Evolutionary conservation across 2,113 vertebrate genomes (phyloP), one percentile per base, ranked within the genome.

Genomic region (Laticauda colubrina): DNA sequence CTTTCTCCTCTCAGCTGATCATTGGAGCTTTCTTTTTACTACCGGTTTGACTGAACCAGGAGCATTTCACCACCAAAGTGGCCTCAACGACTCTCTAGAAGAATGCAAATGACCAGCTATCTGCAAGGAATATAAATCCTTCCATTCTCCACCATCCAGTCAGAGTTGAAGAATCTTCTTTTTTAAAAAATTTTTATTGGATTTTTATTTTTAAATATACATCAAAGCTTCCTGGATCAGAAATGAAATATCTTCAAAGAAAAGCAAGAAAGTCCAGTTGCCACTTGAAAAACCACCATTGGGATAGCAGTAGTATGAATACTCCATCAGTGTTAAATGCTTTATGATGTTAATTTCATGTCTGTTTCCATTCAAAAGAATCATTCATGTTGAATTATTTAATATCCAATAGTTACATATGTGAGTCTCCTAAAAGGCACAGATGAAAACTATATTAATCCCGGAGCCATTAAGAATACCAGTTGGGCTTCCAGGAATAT

Each of bases 401-500:
- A 20, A 39, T 48, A 91, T 86, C 18, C 39, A 91, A 29, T 48
- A 24, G 12, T 18, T 55, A 21, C 24, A 57, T 85, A 57, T 85
- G 54, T 39, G 55, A 48, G 0, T 26, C 75, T 26, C 34, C 57
- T 91, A 92, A 95, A 95, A 75, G 95, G 91, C 95, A 93, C 5
- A 81, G 69, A 7, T 39, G 69, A 15, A 18, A 75, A 75, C 1
- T 81, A 39, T 81, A 81, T 20, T 5, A 81, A 39, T 81, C 2
- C 69, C 20, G 34, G 69, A 81, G n/a, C 15, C 69, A 81, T 81
- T 39, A 39, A 81, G 15, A 81, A 20, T 81, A 39, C 15, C 34
- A 39, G 15, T 20, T 81, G 34, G 69, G n/a, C 14, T 75, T 75
- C n/a, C 64, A 34, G 64, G 14, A 34, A 81, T 81, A 81, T 20